Base-by-base conservation (phyloP, 1,140 invertebrate genomes). In the Platyscapa corneri region DNA sequence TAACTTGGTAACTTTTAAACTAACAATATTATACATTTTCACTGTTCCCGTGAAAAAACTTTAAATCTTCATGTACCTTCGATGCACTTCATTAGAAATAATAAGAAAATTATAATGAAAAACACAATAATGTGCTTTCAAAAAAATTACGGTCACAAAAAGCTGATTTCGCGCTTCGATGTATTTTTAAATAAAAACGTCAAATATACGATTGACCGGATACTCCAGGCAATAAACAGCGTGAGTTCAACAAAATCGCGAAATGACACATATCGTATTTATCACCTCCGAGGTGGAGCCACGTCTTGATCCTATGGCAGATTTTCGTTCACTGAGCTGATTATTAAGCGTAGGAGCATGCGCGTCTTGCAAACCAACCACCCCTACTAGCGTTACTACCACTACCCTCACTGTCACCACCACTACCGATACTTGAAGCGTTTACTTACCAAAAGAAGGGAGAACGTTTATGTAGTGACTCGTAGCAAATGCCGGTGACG, bases 321-420 rank as follows among this genome's bases (percentile, higher is more conserved):
- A 93, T 91, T 93, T 91, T 91, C 90, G 91, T 90, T 90, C 90
- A 93, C 93, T 93, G 92, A 91, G 90, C 91, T 89, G 90, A 91
- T 91, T 92, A 89, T 89, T 88, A 87, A 87, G 86, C 82, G 88
- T 90, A 81, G 85, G 92, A 92, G 93, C 92, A 93, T 93, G 92
- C 93, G 93, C 93, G 89, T 85, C 89, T 72, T 30, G 20, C n/a
- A n/a, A 60, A 23, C 6, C 30, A 23, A 65, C 27, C 74, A 18
- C 60, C 64, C 20, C 72, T n/a, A n/a, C n/a, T n/a, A n/a, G n/a
- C 64, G n/a, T 27, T 34, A 27, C 42, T 27, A 7, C 34, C 76
- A 34, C n/a, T 20, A 32, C 74, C 74, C 12, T 32, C 67, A 46
- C 32, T 1, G 16, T 30, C 10, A 30, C 65, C 67, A 32, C 30